Conservation (phyloP, 2,888 invertebrate species). For the Harmothoe impar region DNA sequence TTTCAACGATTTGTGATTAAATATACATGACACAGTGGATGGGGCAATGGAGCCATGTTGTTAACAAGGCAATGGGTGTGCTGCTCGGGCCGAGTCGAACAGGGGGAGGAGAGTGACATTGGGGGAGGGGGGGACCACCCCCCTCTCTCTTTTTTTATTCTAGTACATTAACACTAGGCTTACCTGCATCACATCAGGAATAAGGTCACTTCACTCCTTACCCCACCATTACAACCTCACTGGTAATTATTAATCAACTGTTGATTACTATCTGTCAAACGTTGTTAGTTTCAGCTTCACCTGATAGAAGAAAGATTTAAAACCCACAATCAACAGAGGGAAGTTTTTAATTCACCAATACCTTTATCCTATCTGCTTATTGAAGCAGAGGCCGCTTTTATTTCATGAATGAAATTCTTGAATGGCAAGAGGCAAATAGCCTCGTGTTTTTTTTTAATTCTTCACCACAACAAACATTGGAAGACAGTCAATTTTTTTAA, state of each 20-base stretch:
- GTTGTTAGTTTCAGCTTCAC: neutral
- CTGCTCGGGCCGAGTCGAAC: neutral
- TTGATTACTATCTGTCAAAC: slow-evolving; percentile 38
- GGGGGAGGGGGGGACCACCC: neutral
- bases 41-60: neutral
- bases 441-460: too few species aligned
- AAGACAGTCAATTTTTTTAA: too few species aligned
- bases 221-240: neutral
- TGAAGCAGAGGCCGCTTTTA: neutral
- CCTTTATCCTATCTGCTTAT: neutral
- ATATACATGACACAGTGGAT: neutral
- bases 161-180: neutral
- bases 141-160: neutral
- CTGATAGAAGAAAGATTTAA: neutral
- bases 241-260: slow-evolving; percentile 22
- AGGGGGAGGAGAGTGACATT: neutral
- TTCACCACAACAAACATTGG: too few species aligned
- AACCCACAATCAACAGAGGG: too few species aligned
- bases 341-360: too few species aligned
- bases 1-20: slow-evolving; percentile 55
- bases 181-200: neutral
- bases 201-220: neutral
- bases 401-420: slow-evolving; percentile 24
- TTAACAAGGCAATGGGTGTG: slow-evolving; percentile 30
- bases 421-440: neutral